Base-by-base conservation (phyloP, 2,888 invertebrate species). In the Boloria euphrosyne region DNA sequence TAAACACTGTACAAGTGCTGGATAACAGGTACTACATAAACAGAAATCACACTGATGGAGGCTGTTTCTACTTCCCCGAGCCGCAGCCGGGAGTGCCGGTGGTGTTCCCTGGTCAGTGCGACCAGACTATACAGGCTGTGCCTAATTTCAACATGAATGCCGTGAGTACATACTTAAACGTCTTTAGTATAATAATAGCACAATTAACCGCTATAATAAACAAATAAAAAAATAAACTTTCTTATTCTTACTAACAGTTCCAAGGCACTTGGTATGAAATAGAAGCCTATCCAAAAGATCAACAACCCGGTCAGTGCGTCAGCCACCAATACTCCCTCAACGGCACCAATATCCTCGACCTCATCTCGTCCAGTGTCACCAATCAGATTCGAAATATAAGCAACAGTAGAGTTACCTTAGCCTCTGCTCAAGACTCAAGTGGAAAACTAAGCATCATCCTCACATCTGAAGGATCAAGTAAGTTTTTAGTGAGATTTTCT, bases 51-150 rank as follows among this genome's bases (percentile, higher is more conserved):
- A 80, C 71, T 17, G 73, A 74, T 5, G 79, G 75, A 0, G 84
- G 80, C 0, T 89, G 89, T 71, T 89, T 89, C 79, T 87, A 84
- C 71, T 84, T 75, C 71, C 89, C 88, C 0, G 81, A 81, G 6
- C 78, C 82, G 0, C 68, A 74, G 16, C 74, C 74, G 0, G 82
- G 81, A 4, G 75, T 74, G 0, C 82, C 83, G 13, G 85, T 86
- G 0, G 73, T 83, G 0, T 86, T 88, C 73, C 83, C 82, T 13
- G 89, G 89, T 51, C 82, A 82, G 38, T 90, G 89, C 61, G 81
- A 87, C 62, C 50, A 71, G 1, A 80, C n/a, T 18, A 80, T 87
- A 27, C 60, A 73, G n/a, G 84, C 80, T 13, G 75, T 80, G 0
- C 66, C 75, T 0, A 76, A 81, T 66, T 88, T 89, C 50, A 74